These are phyloP conservation scores for Aurelia aurita DNA, from an alignment of 30 jellyfish, hydroid and myxozoan species.

Conservation along the genomic window DNA sequence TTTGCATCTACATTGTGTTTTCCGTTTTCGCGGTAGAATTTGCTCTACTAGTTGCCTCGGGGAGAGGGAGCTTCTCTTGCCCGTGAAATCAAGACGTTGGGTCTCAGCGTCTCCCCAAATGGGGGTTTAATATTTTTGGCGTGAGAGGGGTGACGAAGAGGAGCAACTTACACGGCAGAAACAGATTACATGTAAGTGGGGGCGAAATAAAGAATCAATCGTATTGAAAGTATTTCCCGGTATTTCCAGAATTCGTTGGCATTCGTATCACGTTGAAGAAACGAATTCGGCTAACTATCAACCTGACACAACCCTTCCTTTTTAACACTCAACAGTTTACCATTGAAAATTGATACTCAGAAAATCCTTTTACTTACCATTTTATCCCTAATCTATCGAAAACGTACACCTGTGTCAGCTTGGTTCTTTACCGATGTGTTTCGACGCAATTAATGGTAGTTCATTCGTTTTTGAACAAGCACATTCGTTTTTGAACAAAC, in stretches of 20 bases:
- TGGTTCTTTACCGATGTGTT: not conserved
- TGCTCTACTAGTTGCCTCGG: constrained; percentile 6
- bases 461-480: not conserved
- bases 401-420: not conserved
- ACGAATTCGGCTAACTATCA: constrained; percentile 5
- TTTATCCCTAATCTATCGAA: not conserved
- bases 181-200: constrained; percentile 9
- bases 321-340: too few species aligned
- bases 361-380: not conserved
- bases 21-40: constrained; percentile 1
- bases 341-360: too few species aligned
- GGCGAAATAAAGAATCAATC: not conserved
- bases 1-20: not conserved
- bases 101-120: not conserved
- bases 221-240: not conserved
- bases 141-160: constrained; percentile 5
- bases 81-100: not conserved
- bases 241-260: constrained; percentile 4
- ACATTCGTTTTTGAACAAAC: not conserved
- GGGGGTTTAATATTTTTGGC: not conserved
- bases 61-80: constrained; percentile 15
- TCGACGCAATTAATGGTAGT: not conserved
- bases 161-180: not conserved
- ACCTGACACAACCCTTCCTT: not conserved
- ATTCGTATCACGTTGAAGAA: not conserved